Evolutionary conservation across 64 coral and sea anemone genomes (phyloP).

Genomic region (Actinia equina): DNA sequence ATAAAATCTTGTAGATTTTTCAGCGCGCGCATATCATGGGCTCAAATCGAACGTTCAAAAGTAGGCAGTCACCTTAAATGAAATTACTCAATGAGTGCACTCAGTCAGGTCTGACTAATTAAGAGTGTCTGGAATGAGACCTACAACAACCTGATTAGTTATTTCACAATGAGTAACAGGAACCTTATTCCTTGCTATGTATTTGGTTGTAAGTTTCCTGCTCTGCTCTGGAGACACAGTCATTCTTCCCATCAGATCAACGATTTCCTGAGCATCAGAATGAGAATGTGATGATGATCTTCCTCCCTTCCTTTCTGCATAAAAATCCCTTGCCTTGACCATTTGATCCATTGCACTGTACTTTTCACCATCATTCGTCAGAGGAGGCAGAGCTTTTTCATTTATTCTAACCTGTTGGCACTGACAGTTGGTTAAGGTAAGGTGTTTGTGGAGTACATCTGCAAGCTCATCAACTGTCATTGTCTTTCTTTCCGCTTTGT

Average conservation of each 20-base stretch:
- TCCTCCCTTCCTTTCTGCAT: not conserved
- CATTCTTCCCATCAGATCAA: constrained; percentile 9
- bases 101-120: no score
- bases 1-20: no score
- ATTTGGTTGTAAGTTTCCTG: constrained; percentile 38
- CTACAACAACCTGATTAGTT: constrained; percentile 2
- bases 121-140: not conserved
- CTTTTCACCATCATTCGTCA: constrained; percentile 37
- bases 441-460: constrained; percentile 32
- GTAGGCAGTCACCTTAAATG: no score
- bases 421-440: constrained; percentile 48
- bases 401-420: constrained; percentile 56
- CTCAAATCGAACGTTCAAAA: no score
- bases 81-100: no score
- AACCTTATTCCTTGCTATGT: constrained; percentile 32
- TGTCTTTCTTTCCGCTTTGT: not conserved
- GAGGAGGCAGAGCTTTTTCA: constrained; percentile 12
- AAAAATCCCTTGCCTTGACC: constrained; percentile 30
- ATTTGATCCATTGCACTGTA: constrained; percentile 37
- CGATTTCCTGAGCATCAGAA: not conserved
- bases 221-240: constrained; percentile 33
- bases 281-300: not conserved
- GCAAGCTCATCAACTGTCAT: constrained; percentile 59
- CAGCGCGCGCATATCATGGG: no score
- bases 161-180: constrained; percentile 67